Evolutionary conservation across 2,888 invertebrate species (phyloP).

Genomic region (Bhutanitis thaidina): DNA sequence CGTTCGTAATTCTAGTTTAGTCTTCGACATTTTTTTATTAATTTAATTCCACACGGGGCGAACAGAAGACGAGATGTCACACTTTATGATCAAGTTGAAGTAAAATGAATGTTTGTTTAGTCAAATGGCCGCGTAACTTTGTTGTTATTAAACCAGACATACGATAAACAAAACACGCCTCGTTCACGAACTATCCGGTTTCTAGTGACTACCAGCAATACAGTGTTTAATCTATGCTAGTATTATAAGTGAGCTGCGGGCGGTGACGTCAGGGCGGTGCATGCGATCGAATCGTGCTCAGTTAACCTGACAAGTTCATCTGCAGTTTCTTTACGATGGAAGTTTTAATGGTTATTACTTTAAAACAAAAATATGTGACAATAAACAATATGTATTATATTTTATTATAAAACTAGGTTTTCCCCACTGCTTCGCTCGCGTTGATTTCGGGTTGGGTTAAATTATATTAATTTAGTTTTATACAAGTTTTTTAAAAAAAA

Average conservation of each 20-base stretch:
- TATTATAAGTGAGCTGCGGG: conserved; percentile 17
- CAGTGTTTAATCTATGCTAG: no score
- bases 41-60: no score
- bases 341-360: background rate
- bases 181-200: conserved; percentile 28
- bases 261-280: conserved; percentile 25
- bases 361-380: background rate
- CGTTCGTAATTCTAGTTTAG: conserved; percentile 66
- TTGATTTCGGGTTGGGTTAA: no score
- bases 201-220: conserved; percentile 6
- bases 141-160: conserved; percentile 22
- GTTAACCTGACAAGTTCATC: background rate
- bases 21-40: conserved; percentile 58
- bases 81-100: background rate
- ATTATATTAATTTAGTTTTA: no score
- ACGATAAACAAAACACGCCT: conserved; percentile 31
- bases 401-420: no score
- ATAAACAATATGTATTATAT: no score
- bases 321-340: background rate
- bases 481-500: no score
- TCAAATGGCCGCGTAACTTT: conserved; percentile 6
- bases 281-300: conserved; percentile 29
- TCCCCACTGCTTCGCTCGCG: no score
- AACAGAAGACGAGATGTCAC: no score
- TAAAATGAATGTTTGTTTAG: conserved; percentile 8